A percentile compares a stretch with the other conserved stretches of the same genome.
Conservation (phyloP, 2,888 invertebrate species). For the Caenorhabditis sp. region DNA sequence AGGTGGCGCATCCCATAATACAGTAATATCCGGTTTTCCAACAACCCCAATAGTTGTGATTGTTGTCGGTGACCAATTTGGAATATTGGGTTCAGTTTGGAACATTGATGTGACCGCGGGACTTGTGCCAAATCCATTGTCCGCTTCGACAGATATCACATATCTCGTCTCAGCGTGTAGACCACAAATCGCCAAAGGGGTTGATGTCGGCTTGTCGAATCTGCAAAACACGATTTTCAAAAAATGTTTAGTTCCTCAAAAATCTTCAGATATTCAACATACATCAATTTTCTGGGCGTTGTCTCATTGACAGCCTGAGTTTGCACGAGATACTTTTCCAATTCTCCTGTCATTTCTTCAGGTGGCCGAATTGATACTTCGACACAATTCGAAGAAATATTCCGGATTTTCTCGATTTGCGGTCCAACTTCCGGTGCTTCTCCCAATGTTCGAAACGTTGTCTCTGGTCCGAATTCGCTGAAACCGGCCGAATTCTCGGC, state of each 20-base stretch:
- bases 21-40: constrained; percentile 43
- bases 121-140: constrained; percentile 63
- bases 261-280: neutral
- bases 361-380: constrained; percentile 46
- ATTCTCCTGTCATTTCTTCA: constrained; percentile 45
- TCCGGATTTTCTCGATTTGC: constrained; percentile 49
- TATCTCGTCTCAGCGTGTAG: constrained; percentile 53
- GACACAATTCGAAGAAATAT: constrained; percentile 58
- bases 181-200: constrained; percentile 51
- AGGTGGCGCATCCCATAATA: constrained; percentile 34
- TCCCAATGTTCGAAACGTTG: constrained; percentile 59
- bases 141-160: constrained; percentile 55
- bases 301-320: constrained; percentile 20
- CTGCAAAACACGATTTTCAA: neutral
- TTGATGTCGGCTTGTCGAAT: constrained; percentile 36
- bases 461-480: constrained; percentile 66
- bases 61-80: constrained; percentile 57
- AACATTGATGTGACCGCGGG: constrained; percentile 55
- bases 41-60: constrained; percentile 43
- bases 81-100: constrained; percentile 56
- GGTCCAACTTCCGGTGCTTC: constrained; percentile 57
- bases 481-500: constrained; percentile 67
- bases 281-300: constrained; percentile 4
- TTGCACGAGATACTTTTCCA: constrained; percentile 27
- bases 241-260: neutral